These are phyloP conservation scores for Anabacerthia variegaticeps DNA, from an alignment of 2,797 vertebrate species.

Conservation along the genomic window DNA sequence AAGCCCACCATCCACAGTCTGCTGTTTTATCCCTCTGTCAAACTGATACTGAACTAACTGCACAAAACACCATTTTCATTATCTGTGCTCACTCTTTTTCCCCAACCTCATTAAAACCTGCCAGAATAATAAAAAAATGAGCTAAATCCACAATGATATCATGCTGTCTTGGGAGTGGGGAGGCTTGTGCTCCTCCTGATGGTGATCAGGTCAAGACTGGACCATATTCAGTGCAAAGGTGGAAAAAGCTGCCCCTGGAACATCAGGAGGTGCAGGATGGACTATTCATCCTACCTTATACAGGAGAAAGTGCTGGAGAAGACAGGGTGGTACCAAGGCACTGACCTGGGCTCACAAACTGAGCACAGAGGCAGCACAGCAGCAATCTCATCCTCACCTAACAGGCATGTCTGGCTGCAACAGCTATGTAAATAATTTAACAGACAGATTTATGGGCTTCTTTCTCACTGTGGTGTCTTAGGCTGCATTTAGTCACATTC, in stretches of 20 bases:
- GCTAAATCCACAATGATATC: neutral
- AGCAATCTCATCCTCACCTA: neutral
- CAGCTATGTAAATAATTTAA: neutral
- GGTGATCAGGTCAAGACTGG: neutral
- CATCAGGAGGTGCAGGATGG: neutral
- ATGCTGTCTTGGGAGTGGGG: neutral
- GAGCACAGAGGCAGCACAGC: neutral
- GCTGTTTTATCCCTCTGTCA: neutral
- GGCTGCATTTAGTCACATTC: neutral
- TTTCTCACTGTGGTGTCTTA: neutral
- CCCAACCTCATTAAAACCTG: neutral
- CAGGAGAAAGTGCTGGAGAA: neutral
- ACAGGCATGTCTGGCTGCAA: neutral
- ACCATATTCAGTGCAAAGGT: neutral
- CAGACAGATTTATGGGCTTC: neutral
- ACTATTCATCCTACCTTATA: neutral
- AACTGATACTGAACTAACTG: neutral
- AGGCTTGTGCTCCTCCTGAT: neutral
- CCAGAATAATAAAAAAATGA: neutral
- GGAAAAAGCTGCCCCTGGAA: neutral
- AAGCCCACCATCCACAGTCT: neutral
- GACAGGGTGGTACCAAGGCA: neutral
- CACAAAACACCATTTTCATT: neutral
- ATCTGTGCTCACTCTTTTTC: neutral
- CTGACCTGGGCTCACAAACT: neutral